Evolutionary conservation across 1,140 invertebrate species (phyloP).

Genomic region (Pseudomyrmex pallidus): DNA sequence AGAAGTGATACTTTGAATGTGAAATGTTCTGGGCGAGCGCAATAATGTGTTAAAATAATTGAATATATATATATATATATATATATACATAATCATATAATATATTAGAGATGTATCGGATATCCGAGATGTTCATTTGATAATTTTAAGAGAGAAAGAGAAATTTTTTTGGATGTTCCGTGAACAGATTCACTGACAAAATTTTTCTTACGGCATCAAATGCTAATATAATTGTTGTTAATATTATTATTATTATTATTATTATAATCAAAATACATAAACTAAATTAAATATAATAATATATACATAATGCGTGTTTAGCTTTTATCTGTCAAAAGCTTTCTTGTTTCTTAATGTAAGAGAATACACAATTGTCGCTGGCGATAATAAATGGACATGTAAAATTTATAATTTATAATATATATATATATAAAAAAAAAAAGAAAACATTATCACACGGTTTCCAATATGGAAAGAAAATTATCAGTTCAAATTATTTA

Average conservation of each 20-base stretch:
- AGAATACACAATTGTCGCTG: neutral
- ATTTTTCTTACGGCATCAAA: neutral
- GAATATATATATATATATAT: neutral
- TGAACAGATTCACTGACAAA: neutral
- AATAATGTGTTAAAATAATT: slow-evolving; percentile 66
- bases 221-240: neutral
- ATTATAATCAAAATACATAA: neutral
- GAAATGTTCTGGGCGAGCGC: slow-evolving; percentile 55
- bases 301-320: neutral
- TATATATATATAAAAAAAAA: too few species aligned
- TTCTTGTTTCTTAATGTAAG: neutral
- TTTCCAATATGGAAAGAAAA: neutral
- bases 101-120: slow-evolving; percentile 25
- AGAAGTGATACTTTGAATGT: slow-evolving; percentile 34
- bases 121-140: neutral
- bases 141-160: neutral
- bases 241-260: too few species aligned
- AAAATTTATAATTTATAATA: too few species aligned
- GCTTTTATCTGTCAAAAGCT: neutral
- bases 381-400: neutral
- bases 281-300: neutral
- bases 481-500: neutral
- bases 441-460: too few species aligned
- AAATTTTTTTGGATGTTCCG: too few species aligned
- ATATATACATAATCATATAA: slow-evolving; percentile 6